Evolutionary conservation across 2,113 vertebrate genomes (phyloP).

Genomic region (Onychostruthus taczanowskii): DNA sequence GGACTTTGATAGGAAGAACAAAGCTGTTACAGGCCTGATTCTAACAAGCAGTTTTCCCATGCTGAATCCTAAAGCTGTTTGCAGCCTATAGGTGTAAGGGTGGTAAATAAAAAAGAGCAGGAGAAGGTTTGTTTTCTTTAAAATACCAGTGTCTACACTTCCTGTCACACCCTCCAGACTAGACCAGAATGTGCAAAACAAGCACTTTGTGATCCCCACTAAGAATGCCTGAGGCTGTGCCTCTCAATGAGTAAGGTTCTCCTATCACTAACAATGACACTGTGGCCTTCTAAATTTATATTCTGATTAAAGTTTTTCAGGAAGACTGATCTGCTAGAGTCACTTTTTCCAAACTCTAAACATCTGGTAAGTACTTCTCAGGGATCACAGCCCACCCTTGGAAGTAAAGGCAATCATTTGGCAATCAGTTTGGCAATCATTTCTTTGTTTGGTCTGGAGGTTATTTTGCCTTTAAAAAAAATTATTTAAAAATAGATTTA

Average conservation of each 20-base stretch:
- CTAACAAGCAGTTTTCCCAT: background rate
- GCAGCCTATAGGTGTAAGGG: background rate
- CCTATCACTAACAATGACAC: background rate
- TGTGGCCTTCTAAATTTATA: background rate
- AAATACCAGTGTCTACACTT: background rate
- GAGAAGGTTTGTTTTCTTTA: background rate
- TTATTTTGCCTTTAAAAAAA: background rate
- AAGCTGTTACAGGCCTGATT: background rate
- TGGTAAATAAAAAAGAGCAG: background rate
- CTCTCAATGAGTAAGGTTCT: background rate
- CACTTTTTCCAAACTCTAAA: background rate
- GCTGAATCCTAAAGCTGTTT: background rate
- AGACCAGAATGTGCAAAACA: background rate
- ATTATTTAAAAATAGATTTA: background rate
- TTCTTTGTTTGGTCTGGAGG: background rate
- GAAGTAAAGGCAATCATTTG: background rate
- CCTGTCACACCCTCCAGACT: background rate
- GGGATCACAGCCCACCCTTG: background rate
- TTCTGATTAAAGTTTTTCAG: background rate
- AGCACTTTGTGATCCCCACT: background rate
- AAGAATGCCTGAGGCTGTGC: background rate
- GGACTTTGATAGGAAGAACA: background rate
- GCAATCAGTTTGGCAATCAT: background rate
- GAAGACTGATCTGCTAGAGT: background rate
- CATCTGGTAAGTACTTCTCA: background rate